These are phyloP conservation scores for Mola mola DNA, from an alignment of 2,113 vertebrate species.

Conservation along the genomic window DNA sequence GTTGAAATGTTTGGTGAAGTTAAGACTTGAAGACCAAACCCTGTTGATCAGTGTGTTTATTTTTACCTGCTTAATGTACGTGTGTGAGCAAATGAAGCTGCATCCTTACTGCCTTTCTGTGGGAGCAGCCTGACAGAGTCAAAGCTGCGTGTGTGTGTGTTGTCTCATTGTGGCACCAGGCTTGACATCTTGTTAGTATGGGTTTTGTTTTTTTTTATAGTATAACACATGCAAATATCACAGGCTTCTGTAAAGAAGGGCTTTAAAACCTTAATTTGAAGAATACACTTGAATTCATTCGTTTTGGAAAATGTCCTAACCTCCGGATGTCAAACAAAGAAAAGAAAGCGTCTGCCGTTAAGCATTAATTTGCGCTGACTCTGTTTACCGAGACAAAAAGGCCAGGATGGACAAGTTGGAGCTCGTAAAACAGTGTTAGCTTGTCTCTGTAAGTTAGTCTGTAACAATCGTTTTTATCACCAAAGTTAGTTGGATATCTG, in stretches of 20 bases:
- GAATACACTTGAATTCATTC: constrained; percentile 57
- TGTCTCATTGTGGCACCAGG: constrained; percentile 37
- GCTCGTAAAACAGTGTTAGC: constrained; percentile 55
- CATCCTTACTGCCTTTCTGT: constrained; percentile 34
- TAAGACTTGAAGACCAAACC: constrained; percentile 72
- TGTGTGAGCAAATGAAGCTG: constrained; percentile 29
- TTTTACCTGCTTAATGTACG: constrained; percentile 28
- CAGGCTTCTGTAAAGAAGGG: constrained; percentile 49
- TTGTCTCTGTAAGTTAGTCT: constrained; percentile 55
- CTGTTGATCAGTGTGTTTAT: constrained; percentile 51
- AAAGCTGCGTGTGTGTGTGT: constrained; percentile 28
- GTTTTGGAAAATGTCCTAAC: constrained; percentile 18
- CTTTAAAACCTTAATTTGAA: constrained; percentile 26
- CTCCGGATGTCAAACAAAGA: constrained; percentile 10
- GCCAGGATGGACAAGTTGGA: constrained; percentile 41
- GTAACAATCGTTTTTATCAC: constrained; percentile 60
- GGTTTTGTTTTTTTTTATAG: constrained; percentile 48
- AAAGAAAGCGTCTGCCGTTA: constrained; percentile 35
- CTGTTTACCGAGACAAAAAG: constrained; percentile 44
- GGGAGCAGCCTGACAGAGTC: constrained; percentile 16
- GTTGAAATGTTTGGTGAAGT: constrained; percentile 37
- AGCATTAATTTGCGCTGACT: constrained; percentile 35
- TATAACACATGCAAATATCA: constrained; percentile 16
- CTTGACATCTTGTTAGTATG: constrained; percentile 19
- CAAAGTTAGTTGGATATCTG: constrained; percentile 61